Conservation (phyloP, 2,888 invertebrate species). For the Coleophora flavipennella region DNA sequence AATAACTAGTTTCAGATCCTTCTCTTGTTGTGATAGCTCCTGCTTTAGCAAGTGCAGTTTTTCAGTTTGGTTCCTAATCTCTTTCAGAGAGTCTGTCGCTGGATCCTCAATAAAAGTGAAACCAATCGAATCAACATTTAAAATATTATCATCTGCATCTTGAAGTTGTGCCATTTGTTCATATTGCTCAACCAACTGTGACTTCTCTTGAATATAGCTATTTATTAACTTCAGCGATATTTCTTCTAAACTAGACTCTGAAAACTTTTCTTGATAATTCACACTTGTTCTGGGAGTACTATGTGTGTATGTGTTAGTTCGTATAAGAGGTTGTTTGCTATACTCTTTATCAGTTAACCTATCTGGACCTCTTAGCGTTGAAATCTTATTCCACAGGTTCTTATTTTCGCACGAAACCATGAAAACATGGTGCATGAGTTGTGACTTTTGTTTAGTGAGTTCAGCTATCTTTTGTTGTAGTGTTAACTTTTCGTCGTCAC, state of each 20-base stretch:
- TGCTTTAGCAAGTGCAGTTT: conserved; percentile 76
- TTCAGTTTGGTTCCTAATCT: conserved; percentile 76
- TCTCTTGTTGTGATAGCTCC: conserved; percentile 74
- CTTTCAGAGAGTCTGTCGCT: conserved; percentile 74
- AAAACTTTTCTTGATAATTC: conserved; percentile 67
- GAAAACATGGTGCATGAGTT: conserved; percentile 81
- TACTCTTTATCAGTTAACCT: conserved; percentile 33
- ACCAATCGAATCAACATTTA: conserved; percentile 75
- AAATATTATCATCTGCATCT: conserved; percentile 56
- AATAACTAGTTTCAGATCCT: conserved; percentile 68
- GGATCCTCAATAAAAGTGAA: conserved; percentile 75
- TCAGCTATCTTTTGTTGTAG: conserved; percentile 78
- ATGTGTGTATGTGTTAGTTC: conserved; percentile 78
- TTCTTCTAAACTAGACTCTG: conserved; percentile 81
- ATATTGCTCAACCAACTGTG: conserved; percentile 78
- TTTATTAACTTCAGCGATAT: conserved; percentile 81
- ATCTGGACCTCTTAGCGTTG: conserved; percentile 54
- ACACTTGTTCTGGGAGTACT: conserved; percentile 75
- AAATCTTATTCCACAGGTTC: conserved; percentile 83
- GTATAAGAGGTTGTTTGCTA: conserved; percentile 42
- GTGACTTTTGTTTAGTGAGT: conserved; percentile 81
- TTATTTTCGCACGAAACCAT: conserved; percentile 89
- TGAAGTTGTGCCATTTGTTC: conserved; percentile 78
- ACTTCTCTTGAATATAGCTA: conserved; percentile 79
- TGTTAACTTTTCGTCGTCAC: conserved; percentile 59